Conservation (phyloP, 2,888 invertebrate genomes). For the Eustalomyia histrio region DNA sequence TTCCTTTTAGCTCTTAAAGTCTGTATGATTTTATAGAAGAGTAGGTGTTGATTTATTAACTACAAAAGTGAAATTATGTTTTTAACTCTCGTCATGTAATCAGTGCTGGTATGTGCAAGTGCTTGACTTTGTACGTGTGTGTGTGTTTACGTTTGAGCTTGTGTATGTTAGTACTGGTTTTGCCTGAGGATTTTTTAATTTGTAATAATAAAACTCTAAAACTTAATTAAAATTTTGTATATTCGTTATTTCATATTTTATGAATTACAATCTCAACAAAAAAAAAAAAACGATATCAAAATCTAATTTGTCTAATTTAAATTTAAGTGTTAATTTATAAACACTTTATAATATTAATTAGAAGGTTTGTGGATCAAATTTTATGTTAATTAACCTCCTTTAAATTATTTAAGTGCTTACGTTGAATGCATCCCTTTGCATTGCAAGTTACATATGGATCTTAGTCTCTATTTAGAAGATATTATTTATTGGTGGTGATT, state of each 20-base stretch:
- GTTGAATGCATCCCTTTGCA: too few species aligned
- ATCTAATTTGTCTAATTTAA: too few species aligned
- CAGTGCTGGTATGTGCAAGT: neutral
- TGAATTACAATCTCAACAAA: neutral
- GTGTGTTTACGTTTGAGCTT: neutral
- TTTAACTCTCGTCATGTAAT: slow-evolving; percentile 5
- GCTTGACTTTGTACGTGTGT: too few species aligned
- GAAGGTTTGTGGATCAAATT: too few species aligned
- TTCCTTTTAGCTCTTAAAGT: neutral
- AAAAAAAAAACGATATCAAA: too few species aligned
- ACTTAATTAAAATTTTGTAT: neutral
- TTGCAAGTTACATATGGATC: too few species aligned
- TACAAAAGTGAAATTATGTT: slow-evolving; percentile 17
- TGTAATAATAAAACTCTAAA: neutral
- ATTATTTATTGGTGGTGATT: too few species aligned
- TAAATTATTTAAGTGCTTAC: too few species aligned
- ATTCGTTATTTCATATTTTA: neutral
- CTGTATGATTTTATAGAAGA: neutral
- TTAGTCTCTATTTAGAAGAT: too few species aligned
- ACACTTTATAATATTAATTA: too few species aligned
- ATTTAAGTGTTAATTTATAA: too few species aligned
- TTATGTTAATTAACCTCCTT: too few species aligned
- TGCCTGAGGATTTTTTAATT: neutral
- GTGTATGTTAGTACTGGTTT: neutral
- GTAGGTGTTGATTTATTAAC: slow-evolving; percentile 25